Evolutionary conservation across 2,797 vertebrate species (phyloP), one percentile per base, ranked within the genome.

Genomic region (Martes flavigula): DNA sequence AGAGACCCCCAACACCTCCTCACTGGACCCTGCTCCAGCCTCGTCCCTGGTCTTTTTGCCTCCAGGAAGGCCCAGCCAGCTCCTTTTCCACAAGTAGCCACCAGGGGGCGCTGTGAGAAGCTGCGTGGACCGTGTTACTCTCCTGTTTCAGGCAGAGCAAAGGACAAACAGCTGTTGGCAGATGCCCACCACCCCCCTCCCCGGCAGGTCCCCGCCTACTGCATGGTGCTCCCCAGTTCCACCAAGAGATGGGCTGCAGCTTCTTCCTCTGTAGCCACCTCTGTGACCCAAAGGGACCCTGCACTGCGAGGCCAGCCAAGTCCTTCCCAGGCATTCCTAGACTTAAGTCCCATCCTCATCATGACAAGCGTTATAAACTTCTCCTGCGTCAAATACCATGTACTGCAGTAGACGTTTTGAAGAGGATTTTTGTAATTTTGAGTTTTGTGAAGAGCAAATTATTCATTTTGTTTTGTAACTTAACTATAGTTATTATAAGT

Each of bases 391-490:
- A 85, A 95, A 51, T 43, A 14, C 21, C 17, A 18, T 54, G 94
- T 86, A 68, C 46, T 25, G 2, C 27, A 48, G 35, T 38, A 64
- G 32, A 85, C 27, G 3, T 62, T 79, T 70, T 86, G 46, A 68
- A 89, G 87, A 66, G 51, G 48, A 62, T 88, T 94, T 79, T 79
- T 72, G 48, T 90, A 73, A 94, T 86, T 62, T 91, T 7, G 27
- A 92, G 38, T 86, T 95, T 78, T 58, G n/a, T 10, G 18, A 81
- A 83, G 62, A 87, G 15, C 62, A 43, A 40, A 46, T 66, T 84
- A 77, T 66, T 96, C 56, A 78, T 90, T 95, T 78, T 94, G 64
- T 38, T 95, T 90, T 40, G 51, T 88, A 86, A 91, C 51, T 89
- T 89, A 75, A 58, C 35, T 90, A 7, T n/a, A 30, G 77, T 51